Evolutionary conservation across 2,113 vertebrate genomes (phyloP), one percentile per base, ranked within the genome.

Genomic region (Nothocercus julius): DNA sequence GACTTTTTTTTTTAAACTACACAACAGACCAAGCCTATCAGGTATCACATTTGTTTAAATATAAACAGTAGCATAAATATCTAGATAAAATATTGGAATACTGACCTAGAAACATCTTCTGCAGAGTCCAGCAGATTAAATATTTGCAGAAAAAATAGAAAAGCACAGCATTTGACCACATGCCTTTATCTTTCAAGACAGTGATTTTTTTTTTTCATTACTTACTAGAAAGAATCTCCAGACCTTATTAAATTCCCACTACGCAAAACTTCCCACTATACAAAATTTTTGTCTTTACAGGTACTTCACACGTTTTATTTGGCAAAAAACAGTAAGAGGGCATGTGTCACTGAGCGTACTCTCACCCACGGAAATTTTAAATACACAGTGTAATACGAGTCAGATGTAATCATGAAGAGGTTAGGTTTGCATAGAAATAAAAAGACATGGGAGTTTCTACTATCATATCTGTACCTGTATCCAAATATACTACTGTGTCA

Each of bases 211-310:
- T 94, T 91, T 94, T 62, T 27, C 40, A 74, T 79, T 79, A 93
- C 85, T 92, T 95, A 92, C 78, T 79, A 90, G 21, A 66, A 82
- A 95, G 94, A 94, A 73, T 84, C 14, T 90, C 70, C 49, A 82
- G 74, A 56, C 34, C 5, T 93, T 86, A 90, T 78, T 67, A 86
- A 92, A 92, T 82, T 36, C 54, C 14, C 2, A 3, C 49, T 69
- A n/a, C 5, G 9, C 27, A 90, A 69, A 66, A 62, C 1, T 82
- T 89, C 54, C 14, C 2, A 3, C 49, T 69, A n/a, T 5, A 10
- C 24, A 90, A 69, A 66, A 62, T 1, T 82, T 89, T 49, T 78
- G 34, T 87, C 40, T 87, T 87, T 89, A 76, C 54, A 69, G 58
- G 62, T 92, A 79, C n/a, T 87, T 84, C 53, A 54, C 4, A 20